phyloP scores from a whole-genome alignment of 2,888 invertebrate genomes.

The Perdita meconis region DNA sequence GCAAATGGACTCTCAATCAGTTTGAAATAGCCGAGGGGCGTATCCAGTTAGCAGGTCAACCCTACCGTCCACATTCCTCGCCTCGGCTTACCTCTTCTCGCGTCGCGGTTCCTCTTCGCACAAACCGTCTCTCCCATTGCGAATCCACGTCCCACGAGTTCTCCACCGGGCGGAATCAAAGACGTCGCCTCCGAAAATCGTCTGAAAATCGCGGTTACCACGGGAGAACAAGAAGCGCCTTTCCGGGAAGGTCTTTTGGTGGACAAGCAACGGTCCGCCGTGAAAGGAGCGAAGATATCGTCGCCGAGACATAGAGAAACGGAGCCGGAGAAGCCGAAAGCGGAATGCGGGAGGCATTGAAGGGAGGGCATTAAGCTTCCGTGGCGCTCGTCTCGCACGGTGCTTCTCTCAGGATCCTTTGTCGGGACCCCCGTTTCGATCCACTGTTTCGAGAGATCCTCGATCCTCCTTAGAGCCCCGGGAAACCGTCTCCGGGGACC shows the following conservation, averaged over 20 bases:
- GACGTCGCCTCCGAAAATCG: not conserved
- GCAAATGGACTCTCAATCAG: too few relatives aligned
- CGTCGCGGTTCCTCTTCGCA: not conserved
- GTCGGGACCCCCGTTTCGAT: conserved; percentile 17
- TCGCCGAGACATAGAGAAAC: conserved; percentile 6
- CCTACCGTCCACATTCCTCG: too few relatives aligned
- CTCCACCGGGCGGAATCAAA: not conserved
- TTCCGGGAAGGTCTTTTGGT: conserved; percentile 3
- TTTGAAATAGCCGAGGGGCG: too few relatives aligned
- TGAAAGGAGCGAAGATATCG: conserved; percentile 4
- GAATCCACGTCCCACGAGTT: not conserved
- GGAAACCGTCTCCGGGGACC: too few relatives aligned
- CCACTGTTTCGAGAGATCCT: too few relatives aligned
- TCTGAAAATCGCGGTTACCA: not conserved
- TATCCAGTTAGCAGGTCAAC: too few relatives aligned
- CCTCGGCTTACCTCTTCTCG: too few relatives aligned
- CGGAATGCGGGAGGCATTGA: conserved; percentile 18
- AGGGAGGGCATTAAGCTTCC: conserved; percentile 28
- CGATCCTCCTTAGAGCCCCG: too few relatives aligned
- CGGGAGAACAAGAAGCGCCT: not conserved
- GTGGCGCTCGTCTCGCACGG: conserved; percentile 21
- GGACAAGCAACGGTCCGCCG: not conserved
- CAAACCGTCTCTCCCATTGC: not conserved
- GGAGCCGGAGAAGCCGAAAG: conserved; percentile 1
- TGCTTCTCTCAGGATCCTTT: conserved; percentile 20